Conservation (phyloP, 2,113 vertebrate species). For the Ptychochromis oligacanthus region DNA sequence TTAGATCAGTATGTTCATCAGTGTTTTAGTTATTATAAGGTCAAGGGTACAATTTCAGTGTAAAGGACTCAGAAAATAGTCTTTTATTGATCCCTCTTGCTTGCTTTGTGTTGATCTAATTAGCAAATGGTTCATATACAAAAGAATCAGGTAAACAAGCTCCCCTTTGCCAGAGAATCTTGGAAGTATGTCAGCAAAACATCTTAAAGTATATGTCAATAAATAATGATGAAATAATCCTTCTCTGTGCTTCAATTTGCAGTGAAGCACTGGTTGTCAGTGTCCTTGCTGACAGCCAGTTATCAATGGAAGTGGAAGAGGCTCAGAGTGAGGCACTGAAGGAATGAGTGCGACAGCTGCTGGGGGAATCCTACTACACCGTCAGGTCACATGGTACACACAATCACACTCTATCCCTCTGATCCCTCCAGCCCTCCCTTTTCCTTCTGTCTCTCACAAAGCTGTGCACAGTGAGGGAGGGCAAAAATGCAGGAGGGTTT, state of each 20-base stretch:
- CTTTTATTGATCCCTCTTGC: too few species aligned
- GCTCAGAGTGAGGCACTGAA: constrained; percentile 29
- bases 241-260: background rate
- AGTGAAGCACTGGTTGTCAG: background rate
- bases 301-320: constrained; percentile 41
- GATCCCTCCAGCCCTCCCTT: constrained; percentile 62
- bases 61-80: too few species aligned
- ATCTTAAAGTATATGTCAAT: background rate
- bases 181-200: too few species aligned
- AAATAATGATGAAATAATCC: background rate
- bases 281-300: background rate
- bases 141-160: too few species aligned
- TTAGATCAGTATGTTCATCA: too few species aligned
- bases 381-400: constrained; percentile 68
- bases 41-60: too few species aligned
- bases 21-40: too few species aligned
- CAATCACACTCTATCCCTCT: constrained; percentile 59
- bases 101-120: too few species aligned
- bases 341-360: constrained; percentile 73
- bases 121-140: too few species aligned
- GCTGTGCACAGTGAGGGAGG: constrained; percentile 62
- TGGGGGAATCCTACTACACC: constrained; percentile 71
- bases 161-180: too few species aligned
- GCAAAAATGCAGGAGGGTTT: constrained; percentile 40
- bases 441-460: constrained; percentile 53